These are phyloP conservation scores for Chesias legatella DNA, from an alignment of 2,888 invertebrate species.

Conservation along the genomic window DNA sequence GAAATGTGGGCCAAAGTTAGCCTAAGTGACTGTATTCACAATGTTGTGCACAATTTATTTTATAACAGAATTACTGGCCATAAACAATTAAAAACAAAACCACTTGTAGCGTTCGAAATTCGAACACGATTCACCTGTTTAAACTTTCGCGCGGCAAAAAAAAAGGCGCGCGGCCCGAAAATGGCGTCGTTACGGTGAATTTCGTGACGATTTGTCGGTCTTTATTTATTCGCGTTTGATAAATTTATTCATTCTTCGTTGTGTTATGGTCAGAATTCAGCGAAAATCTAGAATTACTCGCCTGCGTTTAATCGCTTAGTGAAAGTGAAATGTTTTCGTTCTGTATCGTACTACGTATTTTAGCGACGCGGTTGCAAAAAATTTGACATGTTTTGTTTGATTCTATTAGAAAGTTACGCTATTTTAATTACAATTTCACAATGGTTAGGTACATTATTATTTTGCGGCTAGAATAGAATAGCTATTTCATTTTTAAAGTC, in stretches of 20 bases:
- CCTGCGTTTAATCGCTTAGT: slow-evolving; percentile 21
- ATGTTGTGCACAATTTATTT: too few relatives aligned
- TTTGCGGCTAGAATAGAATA: too few relatives aligned
- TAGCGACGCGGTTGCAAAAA: slow-evolving; percentile 7
- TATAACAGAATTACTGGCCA: too few relatives aligned
- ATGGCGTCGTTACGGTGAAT: slow-evolving; percentile 16
- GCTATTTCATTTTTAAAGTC: too few relatives aligned
- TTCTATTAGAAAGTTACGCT: slow-evolving; percentile 1
- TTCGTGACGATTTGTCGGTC: slow-evolving; percentile 2
- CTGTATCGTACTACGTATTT: slow-evolving; percentile 12
- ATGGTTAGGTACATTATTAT: too few relatives aligned
- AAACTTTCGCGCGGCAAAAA: slow-evolving; percentile 58
- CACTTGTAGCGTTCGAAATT: slow-evolving; percentile 29
- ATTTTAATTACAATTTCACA: background rate
- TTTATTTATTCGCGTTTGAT: slow-evolving; percentile 8
- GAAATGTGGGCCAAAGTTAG: too few relatives aligned
- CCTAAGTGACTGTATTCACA: too few relatives aligned
- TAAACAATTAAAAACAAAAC: background rate
- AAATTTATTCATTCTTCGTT: slow-evolving; percentile 6
- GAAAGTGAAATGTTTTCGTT: slow-evolving; percentile 22
- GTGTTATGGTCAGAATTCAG: slow-evolving; percentile 14
- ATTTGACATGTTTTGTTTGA: slow-evolving; percentile 7
- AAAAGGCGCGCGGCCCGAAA: slow-evolving; percentile 35
- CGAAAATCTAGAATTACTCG: slow-evolving; percentile 16
- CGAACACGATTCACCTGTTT: slow-evolving; percentile 64